Evolutionary conservation across 2,113 vertebrate species (phyloP).

Genomic region (Chloropsis cyanopogon): DNA sequence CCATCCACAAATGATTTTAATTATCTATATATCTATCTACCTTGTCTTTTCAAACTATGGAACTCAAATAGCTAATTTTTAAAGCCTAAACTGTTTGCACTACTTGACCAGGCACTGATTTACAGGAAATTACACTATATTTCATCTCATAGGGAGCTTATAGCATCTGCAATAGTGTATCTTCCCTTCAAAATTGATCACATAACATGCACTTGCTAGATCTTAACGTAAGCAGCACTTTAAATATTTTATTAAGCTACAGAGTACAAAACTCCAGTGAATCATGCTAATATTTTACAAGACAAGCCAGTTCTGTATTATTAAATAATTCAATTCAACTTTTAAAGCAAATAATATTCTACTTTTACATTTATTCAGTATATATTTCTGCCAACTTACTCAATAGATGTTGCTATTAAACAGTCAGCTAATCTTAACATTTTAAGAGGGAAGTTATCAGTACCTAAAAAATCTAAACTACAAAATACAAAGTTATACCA

Average conservation of each 20-base stretch:
- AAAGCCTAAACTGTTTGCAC: not conserved
- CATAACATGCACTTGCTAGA: not conserved
- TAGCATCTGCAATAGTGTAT: not conserved
- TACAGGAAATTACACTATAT: not conserved
- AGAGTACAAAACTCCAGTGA: not conserved
- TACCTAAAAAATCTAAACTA: not conserved
- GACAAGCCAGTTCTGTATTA: not conserved
- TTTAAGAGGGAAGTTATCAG: not conserved
- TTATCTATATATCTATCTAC: not conserved
- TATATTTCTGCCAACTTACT: not conserved
- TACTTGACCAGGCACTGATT: not conserved
- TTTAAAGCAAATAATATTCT: not conserved
- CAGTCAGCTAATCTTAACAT: not conserved
- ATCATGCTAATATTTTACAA: not conserved
- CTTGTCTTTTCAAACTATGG: not conserved
- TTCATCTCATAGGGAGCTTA: not conserved
- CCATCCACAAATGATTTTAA: constrained; percentile 3
- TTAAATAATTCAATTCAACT: not conserved
- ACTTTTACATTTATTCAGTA: not conserved
- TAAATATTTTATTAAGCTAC: constrained; percentile 30
- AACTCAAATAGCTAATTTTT: not conserved
- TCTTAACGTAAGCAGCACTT: not conserved
- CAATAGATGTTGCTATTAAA: not conserved
- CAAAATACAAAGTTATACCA: not conserved
- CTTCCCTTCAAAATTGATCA: constrained; percentile 26